These are phyloP conservation scores for Rhopilema esculentum DNA, from an alignment of 30 jellyfish, hydroid and myxozoan species.

Conservation along the genomic window DNA sequence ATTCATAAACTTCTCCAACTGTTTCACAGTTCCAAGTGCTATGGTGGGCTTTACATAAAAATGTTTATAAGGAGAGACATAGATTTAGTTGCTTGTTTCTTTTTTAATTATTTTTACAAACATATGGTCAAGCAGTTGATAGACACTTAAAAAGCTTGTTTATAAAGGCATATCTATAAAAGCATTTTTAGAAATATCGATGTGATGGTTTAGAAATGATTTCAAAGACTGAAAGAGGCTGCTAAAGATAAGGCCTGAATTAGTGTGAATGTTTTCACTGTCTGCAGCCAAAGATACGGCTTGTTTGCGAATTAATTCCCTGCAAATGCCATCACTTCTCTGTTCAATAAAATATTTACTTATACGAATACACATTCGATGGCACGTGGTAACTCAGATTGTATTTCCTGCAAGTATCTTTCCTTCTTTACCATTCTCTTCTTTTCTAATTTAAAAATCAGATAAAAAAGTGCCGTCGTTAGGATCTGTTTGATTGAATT, in stretches of 20 bases:
- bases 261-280: too few relatives aligned
- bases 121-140: not conserved
- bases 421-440: not conserved
- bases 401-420: slow-evolving; percentile 5
- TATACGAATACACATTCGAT: not conserved
- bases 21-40: too few relatives aligned
- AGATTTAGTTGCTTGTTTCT: too few relatives aligned
- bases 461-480: slow-evolving; percentile 24
- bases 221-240: not conserved
- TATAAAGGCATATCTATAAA: not conserved
- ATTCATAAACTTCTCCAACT: too few relatives aligned
- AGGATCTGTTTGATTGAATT: slow-evolving; percentile 42
- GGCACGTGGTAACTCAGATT: not conserved
- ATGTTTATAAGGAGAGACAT: too few relatives aligned
- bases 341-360: not conserved
- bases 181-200: not conserved
- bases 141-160: not conserved
- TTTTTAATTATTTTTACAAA: too few relatives aligned
- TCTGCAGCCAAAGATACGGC: not conserved
- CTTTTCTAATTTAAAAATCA: slow-evolving; percentile 17
- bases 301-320: not conserved
- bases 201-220: not conserved
- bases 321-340: not conserved
- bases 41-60: too few relatives aligned
- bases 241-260: not conserved